Conservation (phyloP, 2,113 vertebrate genomes). For the Tor tambroides region DNA sequence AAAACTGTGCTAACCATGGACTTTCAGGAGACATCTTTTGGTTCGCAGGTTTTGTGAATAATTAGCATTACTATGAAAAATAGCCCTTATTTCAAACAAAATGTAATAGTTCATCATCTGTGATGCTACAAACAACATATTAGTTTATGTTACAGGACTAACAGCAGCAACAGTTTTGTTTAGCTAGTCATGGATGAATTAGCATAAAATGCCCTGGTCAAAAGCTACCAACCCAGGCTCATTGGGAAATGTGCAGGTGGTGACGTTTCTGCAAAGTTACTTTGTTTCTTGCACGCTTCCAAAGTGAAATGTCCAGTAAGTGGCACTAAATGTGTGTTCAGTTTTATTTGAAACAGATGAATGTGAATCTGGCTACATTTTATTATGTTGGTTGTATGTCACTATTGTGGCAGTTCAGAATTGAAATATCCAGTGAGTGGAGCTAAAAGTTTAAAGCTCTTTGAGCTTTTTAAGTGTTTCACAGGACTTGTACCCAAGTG, state of each 20-base stretch:
- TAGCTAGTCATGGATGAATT: neutral
- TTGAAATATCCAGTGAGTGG: neutral
- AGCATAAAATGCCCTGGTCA: neutral
- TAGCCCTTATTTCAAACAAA: neutral
- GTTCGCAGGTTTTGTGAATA: neutral
- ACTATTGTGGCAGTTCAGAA: too few species aligned
- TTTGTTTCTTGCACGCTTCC: neutral
- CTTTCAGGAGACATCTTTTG: neutral
- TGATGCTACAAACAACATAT: neutral
- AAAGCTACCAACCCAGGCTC: neutral
- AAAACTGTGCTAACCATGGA: constrained; percentile 4
- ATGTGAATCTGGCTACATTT: neutral
- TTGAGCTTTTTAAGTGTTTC: neutral
- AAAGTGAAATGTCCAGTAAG: neutral
- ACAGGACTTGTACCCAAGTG: neutral
- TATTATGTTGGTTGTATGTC: neutral
- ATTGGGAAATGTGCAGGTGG: neutral
- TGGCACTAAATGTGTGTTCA: too few species aligned
- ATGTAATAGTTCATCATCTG: neutral
- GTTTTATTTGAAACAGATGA: too few species aligned
- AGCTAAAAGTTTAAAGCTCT: neutral
- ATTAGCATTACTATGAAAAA: neutral
- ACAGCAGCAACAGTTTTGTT: neutral
- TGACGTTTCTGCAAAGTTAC: neutral
- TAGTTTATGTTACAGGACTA: neutral